A percentile compares a stretch with the other conserved stretches of the same genome.
These are phyloP conservation scores for Cyphomyrus discorhynchus DNA, from an alignment of 2,113 vertebrate genomes.

Conservation along the genomic window DNA sequence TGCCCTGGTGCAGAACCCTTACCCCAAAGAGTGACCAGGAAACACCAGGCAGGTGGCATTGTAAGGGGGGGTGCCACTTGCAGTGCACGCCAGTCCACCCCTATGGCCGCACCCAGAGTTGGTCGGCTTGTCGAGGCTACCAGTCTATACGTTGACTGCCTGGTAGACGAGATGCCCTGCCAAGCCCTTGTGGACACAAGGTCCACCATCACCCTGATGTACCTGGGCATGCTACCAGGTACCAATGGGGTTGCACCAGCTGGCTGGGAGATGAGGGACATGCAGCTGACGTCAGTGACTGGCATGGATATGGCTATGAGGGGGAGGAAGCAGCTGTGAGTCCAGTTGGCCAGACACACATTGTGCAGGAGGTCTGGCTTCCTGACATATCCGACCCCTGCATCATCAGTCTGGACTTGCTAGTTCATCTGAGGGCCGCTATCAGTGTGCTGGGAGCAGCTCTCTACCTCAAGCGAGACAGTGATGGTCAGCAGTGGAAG, in stretches of 20 bases:
- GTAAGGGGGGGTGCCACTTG: neutral
- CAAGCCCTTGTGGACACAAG: no score
- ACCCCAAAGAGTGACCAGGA: neutral
- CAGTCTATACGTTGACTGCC: neutral
- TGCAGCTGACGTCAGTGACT: neutral
- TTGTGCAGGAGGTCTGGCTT: neutral
- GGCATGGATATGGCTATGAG: neutral
- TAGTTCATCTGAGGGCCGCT: neutral
- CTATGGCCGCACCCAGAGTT: neutral
- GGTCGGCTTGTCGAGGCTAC: neutral
- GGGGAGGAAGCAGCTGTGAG: neutral
- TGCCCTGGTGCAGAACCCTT: neutral
- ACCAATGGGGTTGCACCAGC: no score
- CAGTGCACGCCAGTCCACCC: neutral
- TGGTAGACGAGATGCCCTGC: neutral
- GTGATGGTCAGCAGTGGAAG: neutral
- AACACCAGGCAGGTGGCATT: neutral
- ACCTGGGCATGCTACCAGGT: no score
- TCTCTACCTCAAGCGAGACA: neutral
- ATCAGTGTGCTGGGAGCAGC: neutral
- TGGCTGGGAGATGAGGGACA: neutral
- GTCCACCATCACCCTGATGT: no score
- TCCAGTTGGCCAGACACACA: no score
- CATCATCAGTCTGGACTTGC: neutral
- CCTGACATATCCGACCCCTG: neutral